A percentile compares a stretch with the other conserved stretches of the same genome.
Evolutionary conservation across 2,113 vertebrate genomes (phyloP).

Genomic region (Neogale vison): DNA sequence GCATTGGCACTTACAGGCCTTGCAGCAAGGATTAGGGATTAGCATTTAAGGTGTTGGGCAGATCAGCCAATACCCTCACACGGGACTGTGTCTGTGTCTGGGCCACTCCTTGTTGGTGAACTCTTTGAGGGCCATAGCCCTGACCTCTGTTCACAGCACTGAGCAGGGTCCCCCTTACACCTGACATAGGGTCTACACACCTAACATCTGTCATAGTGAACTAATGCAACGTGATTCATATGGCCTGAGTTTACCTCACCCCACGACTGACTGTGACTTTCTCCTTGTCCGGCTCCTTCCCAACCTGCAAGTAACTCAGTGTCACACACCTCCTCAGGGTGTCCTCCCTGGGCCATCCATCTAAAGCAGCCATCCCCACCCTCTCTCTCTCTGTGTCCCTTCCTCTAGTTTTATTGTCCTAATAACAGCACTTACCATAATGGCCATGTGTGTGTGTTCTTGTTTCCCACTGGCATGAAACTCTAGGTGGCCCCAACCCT

Average conservation of each 20-base stretch:
- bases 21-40: background rate
- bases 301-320: background rate
- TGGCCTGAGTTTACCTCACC: background rate
- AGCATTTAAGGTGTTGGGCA: accelerated
- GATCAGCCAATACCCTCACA: background rate
- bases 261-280: background rate
- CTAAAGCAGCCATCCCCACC: background rate
- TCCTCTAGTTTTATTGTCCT: background rate
- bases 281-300: background rate
- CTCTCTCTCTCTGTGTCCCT: background rate
- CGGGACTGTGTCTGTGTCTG: accelerated
- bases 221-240: background rate
- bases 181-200: accelerated
- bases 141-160: background rate
- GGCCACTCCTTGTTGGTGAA: too few relatives aligned
- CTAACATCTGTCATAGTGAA: accelerated
- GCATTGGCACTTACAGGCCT: accelerated
- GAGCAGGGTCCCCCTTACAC: background rate
- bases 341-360: background rate
- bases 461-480: background rate
- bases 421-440: background rate
- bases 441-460: background rate
- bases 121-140: background rate
- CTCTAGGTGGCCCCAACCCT: background rate
- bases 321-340: background rate